Percentiles rank a stretch among this genome's conserved stretches.
Evolutionary conservation across 64 coral and sea anemone species (phyloP).

Genomic region (Hydrozoanthus tunicans): DNA sequence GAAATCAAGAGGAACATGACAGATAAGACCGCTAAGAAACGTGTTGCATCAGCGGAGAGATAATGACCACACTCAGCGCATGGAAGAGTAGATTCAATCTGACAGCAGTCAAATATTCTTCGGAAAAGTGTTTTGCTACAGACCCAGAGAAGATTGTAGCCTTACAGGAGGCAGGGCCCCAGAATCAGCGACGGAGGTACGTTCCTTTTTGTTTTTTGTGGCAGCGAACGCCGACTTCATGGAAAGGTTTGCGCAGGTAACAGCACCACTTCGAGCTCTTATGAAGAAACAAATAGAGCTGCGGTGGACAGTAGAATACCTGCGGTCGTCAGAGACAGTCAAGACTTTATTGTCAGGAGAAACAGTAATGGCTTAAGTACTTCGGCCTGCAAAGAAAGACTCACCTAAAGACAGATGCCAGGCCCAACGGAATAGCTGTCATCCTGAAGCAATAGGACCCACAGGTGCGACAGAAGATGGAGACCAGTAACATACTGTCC

Average conservation of each 20-base stretch:
- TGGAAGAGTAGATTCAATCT: constrained; percentile 49
- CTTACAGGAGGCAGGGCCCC: constrained; percentile 47
- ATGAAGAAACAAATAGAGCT: too few species aligned
- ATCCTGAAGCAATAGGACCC: constrained; percentile 57
- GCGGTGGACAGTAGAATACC: too few species aligned
- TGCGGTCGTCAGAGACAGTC: too few species aligned
- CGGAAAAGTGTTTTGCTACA: constrained; percentile 16
- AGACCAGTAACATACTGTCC: constrained; percentile 34
- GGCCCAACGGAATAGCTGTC: neutral
- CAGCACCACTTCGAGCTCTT: too few species aligned
- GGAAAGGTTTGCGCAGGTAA: too few species aligned
- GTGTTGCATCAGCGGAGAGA: constrained; percentile 7
- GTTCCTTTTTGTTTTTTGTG: constrained; percentile 56
- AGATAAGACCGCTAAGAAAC: neutral
- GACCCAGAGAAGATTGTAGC: constrained; percentile 18
- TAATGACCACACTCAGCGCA: constrained; percentile 8
- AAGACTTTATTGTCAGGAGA: neutral
- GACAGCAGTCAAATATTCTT: constrained; percentile 17
- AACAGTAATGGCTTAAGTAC: constrained; percentile 17
- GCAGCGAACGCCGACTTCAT: constrained; percentile 37
- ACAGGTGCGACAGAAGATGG: neutral
- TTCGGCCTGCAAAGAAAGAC: neutral
- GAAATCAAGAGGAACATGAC: constrained; percentile 6
- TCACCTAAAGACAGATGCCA: constrained; percentile 28
- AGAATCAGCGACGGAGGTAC: constrained; percentile 15